Evolutionary conservation across 2,113 vertebrate species (phyloP).

Genomic region (Typhlomys cinereus): DNA sequence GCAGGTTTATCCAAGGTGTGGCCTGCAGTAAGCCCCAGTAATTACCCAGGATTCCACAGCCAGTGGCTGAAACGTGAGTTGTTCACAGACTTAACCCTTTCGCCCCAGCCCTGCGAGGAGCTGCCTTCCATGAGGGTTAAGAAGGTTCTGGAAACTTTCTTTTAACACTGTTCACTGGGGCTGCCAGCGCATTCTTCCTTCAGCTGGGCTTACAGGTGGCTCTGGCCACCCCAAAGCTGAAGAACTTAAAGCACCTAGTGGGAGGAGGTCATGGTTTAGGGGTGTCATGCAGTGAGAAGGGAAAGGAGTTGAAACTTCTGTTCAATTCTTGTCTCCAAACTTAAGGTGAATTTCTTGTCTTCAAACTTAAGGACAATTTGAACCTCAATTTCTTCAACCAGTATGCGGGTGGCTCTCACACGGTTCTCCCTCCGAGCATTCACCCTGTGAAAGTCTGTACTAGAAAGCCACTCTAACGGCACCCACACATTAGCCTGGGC

Average conservation of each 20-base stretch:
- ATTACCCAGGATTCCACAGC: slow-evolving; percentile 90
- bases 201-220: not conserved
- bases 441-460: not conserved
- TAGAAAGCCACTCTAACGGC: not conserved
- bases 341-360: not conserved
- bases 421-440: not conserved
- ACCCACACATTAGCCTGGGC: not conserved
- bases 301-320: not conserved
- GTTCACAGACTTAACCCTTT: slow-evolving; percentile 85
- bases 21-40: slow-evolving; percentile 92
- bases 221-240: not conserved
- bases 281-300: not conserved
- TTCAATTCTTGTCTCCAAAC: not conserved
- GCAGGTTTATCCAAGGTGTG: slow-evolving; percentile 99
- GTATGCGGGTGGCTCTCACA: not conserved
- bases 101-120: slow-evolving; percentile 29
- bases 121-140: not conserved
- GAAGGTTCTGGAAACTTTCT: too few species aligned
- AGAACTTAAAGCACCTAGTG: not conserved
- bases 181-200: too few species aligned
- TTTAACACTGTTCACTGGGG: not conserved
- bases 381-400: not conserved
- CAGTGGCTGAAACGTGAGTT: slow-evolving; percentile 85
- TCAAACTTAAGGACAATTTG: not conserved
- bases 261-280: not conserved